These are phyloP conservation scores for Caradrina kadenii DNA, from an alignment of 2,888 invertebrate species.

Conservation along the genomic window DNA sequence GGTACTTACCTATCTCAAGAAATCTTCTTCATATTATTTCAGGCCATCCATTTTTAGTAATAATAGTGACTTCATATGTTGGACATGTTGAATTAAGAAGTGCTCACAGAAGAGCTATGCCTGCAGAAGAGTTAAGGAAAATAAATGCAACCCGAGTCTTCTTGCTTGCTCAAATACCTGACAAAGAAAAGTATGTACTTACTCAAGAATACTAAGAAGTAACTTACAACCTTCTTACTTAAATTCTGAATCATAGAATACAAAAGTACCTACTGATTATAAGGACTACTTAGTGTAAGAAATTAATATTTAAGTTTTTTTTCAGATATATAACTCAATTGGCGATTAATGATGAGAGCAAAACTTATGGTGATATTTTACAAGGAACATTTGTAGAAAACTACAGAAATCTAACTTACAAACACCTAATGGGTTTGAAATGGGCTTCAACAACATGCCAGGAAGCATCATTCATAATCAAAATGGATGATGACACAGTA, in stretches of 20 bases:
- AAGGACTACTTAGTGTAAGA: neutral
- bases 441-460: constrained; percentile 93
- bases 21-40: constrained; percentile 56
- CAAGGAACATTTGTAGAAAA: constrained; percentile 95
- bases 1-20: constrained; percentile 41
- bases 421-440: constrained; percentile 95
- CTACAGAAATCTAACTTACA: constrained; percentile 95
- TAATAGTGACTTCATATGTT: constrained; percentile 94
- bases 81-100: constrained; percentile 93
- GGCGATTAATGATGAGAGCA: constrained; percentile 91
- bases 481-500: constrained; percentile 84
- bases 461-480: constrained; percentile 85
- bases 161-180: constrained; percentile 91
- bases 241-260: neutral
- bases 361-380: constrained; percentile 92
- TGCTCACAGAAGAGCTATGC: constrained; percentile 93
- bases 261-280: neutral
- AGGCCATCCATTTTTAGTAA: constrained; percentile 77
- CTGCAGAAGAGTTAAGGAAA: constrained; percentile 88
- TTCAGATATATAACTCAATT: constrained; percentile 87
- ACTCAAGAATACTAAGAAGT: neutral
- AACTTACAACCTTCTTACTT: neutral
- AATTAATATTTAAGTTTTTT: constrained; percentile 29
- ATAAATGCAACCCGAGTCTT: constrained; percentile 92
- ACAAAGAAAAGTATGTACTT: constrained; percentile 81